These are phyloP conservation scores for Prionace glauca DNA, from an alignment of 2,797 vertebrate species.

Conservation along the genomic window DNA sequence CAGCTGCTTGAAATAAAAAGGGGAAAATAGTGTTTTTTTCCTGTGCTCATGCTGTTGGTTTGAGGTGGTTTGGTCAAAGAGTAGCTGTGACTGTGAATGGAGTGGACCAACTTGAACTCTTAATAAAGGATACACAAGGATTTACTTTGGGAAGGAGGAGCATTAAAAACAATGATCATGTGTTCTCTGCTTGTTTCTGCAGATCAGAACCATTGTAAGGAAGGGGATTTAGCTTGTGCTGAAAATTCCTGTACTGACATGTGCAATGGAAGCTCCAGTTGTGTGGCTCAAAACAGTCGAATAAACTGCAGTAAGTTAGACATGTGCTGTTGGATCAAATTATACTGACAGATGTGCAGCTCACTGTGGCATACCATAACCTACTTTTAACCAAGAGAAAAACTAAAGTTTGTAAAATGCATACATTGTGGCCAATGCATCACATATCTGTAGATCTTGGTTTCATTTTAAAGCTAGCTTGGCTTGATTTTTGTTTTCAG, in stretches of 20 bases:
- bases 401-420: neutral
- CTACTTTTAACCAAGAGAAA: neutral
- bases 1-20: neutral
- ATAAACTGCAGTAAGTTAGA: slow-evolving; percentile 77
- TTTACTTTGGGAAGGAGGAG: neutral
- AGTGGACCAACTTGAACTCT: too few relatives aligned
- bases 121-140: neutral
- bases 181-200: slow-evolving; percentile 39
- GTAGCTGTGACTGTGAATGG: neutral
- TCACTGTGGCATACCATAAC: neutral
- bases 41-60: neutral
- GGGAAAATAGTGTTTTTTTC: neutral
- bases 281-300: slow-evolving; percentile 56
- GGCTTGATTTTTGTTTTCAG: neutral
- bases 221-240: slow-evolving; percentile 67
- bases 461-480: neutral
- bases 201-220: slow-evolving; percentile 67
- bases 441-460: neutral
- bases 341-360: neutral
- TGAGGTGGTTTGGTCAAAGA: neutral
- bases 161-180: neutral
- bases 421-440: neutral
- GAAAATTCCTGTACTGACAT: slow-evolving; percentile 61
- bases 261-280: slow-evolving; percentile 59
- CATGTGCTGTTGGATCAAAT: slow-evolving; percentile 39